Base-by-base conservation (phyloP, 1,140 invertebrate species). In the Drosophila pandora region DNA sequence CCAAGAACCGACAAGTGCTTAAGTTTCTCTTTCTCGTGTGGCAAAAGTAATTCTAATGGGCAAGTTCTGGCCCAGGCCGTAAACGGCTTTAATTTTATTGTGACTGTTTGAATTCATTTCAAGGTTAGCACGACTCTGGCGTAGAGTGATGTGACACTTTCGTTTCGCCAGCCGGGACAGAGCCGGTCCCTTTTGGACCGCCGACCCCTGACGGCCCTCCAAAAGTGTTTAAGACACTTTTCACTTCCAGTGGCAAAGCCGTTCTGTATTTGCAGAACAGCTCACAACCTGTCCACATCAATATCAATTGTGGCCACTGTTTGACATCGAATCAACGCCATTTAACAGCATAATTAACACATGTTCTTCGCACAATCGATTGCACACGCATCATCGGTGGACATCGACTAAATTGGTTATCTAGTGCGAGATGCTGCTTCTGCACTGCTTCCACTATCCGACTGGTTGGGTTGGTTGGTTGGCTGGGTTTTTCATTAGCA, bases 331-430 rank as follows among this genome's bases (percentile, higher is more conserved):
- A 75, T 77, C 82, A 77, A 87, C 74, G 70, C 70, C 78, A 78
- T 78, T 85, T 75, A 81, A 82, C 64, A 74, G 64, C 82, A 81
- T 79, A 85, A 85, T 85, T 85, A 85, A 85, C 82, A 85, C 82
- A 85, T 85, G 82, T 85, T 85, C 78, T 69, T 87, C 74, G 75
- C 83, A 77, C 83, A 88, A 82, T 78, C 82, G 67, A 88, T 85
- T 85, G 82, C 60, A 87, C 82, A 88, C 81, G 71, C 81, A 84
- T 85, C 60, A 13, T 71, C 76, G 71, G 68, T 67, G 55, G 77
- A 85, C 74, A 62, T 47, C 59, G 30, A 67, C 81, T 53, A 85
- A 70, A 60, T 79, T 57, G 80, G 80, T 67, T 75, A 85, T 79
- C 63, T 84, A 69, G 81, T 81, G 73, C 73, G 53, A 77, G 79